A percentile compares a stretch with the other conserved stretches of the same genome.
These are phyloP conservation scores for Bothrops jararaca DNA, from an alignment of 2,113 vertebrate species.

Conservation along the genomic window DNA sequence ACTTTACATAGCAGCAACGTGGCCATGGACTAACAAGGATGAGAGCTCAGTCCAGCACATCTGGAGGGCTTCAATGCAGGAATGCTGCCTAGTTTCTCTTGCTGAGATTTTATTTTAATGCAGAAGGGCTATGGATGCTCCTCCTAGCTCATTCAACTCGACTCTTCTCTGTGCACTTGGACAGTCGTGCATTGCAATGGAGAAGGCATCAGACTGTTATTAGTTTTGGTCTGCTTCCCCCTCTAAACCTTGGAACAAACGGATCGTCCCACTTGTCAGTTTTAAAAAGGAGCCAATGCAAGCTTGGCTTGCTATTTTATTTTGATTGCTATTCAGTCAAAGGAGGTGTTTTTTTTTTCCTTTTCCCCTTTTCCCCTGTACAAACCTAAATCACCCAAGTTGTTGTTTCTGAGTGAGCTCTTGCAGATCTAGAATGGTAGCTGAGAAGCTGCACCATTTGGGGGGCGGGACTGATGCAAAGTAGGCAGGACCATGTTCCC, in stretches of 20 bases:
- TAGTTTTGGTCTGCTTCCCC: neutral
- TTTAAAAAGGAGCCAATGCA: neutral
- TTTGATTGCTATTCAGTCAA: neutral
- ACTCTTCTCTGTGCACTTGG: neutral
- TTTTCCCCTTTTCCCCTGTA: neutral
- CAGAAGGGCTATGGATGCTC: neutral
- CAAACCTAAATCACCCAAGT: neutral
- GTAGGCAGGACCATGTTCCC: neutral
- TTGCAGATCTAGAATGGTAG: neutral
- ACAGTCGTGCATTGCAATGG: neutral
- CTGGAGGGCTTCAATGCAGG: neutral
- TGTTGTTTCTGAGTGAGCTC: neutral
- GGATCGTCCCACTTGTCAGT: neutral
- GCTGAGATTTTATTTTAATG: neutral
- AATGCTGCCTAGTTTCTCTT: neutral
- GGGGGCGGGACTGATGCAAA: neutral
- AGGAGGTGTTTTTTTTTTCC: fast-evolving
- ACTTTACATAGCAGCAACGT: neutral
- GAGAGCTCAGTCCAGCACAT: neutral
- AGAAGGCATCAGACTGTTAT: neutral
- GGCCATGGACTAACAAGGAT: neutral
- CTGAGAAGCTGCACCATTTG: neutral
- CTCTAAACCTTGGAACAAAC: neutral
- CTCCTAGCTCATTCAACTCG: neutral
- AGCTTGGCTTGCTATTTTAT: neutral